These are phyloP conservation scores for Notodonta ziczac DNA, from an alignment of 2,888 invertebrate species.

Conservation along the genomic window DNA sequence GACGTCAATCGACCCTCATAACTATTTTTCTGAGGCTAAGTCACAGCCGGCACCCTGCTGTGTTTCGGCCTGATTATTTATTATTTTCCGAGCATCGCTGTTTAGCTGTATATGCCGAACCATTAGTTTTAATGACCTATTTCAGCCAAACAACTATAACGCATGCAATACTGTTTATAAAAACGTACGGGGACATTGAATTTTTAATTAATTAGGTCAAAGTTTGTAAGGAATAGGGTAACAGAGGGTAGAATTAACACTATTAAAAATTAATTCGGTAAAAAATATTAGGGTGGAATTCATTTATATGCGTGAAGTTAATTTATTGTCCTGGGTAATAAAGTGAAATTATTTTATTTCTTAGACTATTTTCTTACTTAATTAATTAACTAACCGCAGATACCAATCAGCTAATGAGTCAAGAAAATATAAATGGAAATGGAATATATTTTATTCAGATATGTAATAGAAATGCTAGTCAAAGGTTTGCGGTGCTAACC, in stretches of 20 bases:
- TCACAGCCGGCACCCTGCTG: slow-evolving; percentile 25
- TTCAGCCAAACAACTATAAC: slow-evolving; percentile 35
- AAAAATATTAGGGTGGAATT: too few relatives aligned
- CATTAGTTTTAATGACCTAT: slow-evolving; percentile 40
- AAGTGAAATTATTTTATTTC: too few relatives aligned
- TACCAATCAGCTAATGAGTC: too few relatives aligned
- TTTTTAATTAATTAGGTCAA: slow-evolving; percentile 20
- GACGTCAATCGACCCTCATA: slow-evolving; percentile 2
- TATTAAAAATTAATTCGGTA: background rate
- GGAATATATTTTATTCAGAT: too few relatives aligned
- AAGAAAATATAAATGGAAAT: too few relatives aligned
- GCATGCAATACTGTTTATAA: slow-evolving; percentile 34
- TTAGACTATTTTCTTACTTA: too few relatives aligned
- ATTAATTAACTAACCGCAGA: too few relatives aligned
- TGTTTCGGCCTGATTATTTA: slow-evolving; percentile 37
- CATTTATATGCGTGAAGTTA: too few relatives aligned
- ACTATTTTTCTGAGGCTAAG: slow-evolving; percentile 4
- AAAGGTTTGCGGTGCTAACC: too few relatives aligned
- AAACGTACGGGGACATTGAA: slow-evolving; percentile 16
- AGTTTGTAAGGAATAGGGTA: background rate
- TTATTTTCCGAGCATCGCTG: slow-evolving; percentile 31
- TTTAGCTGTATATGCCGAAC: slow-evolving; percentile 18
- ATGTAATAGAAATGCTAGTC: too few relatives aligned
- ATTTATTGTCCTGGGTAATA: too few relatives aligned
- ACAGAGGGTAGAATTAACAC: background rate